Conservation (phyloP, 2,888 invertebrate genomes). For the Dysmachus trigonus region DNA sequence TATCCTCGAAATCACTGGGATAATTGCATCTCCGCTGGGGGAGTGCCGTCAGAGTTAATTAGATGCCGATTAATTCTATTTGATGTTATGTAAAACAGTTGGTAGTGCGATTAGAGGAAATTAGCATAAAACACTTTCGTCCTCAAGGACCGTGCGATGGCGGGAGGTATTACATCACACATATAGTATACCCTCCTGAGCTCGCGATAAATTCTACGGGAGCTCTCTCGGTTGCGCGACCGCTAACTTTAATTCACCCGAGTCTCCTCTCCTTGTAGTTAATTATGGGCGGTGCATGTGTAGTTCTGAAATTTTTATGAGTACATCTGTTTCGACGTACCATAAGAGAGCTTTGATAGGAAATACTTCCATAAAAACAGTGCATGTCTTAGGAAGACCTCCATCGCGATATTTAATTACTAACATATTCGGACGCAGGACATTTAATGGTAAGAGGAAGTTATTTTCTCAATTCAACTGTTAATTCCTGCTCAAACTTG, state of each 20-base stretch:
- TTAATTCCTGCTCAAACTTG: background rate
- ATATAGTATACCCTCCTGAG: background rate
- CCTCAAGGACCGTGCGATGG: background rate
- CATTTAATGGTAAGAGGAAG: background rate
- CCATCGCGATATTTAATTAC: background rate
- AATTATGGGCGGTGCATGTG: background rate
- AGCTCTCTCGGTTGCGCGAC: background rate
- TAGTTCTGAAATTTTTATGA: background rate
- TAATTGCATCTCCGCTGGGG: background rate
- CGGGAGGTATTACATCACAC: background rate
- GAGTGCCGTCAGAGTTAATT: background rate
- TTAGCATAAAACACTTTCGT: background rate
- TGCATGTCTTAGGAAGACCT: background rate
- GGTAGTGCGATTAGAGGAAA: background rate
- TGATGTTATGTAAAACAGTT: background rate
- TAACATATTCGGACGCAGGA: background rate
- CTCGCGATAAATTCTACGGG: background rate
- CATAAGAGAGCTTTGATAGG: background rate
- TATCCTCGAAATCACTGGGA: background rate
- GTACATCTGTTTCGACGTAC: background rate
- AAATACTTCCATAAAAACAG: background rate
- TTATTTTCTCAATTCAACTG: background rate
- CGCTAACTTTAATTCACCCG: background rate
- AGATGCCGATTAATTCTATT: background rate
- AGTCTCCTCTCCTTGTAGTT: background rate